These are phyloP conservation scores for Chrysomela aeneicollis DNA, from an alignment of 2,888 invertebrate species.

Conservation along the genomic window DNA sequence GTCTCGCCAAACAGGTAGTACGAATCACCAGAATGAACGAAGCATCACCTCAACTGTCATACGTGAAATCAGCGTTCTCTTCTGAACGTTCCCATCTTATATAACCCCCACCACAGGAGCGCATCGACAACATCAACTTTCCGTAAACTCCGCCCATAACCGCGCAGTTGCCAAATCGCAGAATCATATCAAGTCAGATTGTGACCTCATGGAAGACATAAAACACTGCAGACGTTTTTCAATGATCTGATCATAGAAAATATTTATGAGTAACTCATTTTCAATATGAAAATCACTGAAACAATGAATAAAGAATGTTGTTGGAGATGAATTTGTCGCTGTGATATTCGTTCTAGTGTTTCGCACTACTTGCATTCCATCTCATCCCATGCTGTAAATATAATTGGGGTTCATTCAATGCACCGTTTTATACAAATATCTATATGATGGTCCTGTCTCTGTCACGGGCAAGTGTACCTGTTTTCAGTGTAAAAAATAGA, in stretches of 20 bases:
- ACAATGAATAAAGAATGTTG: no score
- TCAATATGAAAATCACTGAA: no score
- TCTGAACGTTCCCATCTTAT: not conserved
- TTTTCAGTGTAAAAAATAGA: conserved; percentile 41
- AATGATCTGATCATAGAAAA: no score
- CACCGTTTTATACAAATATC: conserved; percentile 58
- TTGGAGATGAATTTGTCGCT: not conserved
- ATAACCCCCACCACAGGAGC: not conserved
- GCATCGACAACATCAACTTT: not conserved
- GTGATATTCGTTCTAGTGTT: conserved; percentile 7
- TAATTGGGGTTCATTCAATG: conserved; percentile 60
- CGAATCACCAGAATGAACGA: conserved; percentile 17
- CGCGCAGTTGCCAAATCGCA: not conserved
- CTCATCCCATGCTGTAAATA: conserved; percentile 60
- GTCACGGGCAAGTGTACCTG: conserved; percentile 56
- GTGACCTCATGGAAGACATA: no score
- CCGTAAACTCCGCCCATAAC: conserved; percentile 2
- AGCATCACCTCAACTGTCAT: not conserved
- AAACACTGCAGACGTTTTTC: no score
- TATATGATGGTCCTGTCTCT: conserved; percentile 53
- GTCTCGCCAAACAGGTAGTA: conserved; percentile 36
- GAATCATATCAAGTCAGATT: no score
- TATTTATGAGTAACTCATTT: no score
- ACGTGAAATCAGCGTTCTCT: not conserved
- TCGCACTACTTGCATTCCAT: conserved; percentile 41